These are phyloP conservation scores for Kryptolebias marmoratus DNA, from an alignment of 2,113 vertebrate species.

Conservation along the genomic window DNA sequence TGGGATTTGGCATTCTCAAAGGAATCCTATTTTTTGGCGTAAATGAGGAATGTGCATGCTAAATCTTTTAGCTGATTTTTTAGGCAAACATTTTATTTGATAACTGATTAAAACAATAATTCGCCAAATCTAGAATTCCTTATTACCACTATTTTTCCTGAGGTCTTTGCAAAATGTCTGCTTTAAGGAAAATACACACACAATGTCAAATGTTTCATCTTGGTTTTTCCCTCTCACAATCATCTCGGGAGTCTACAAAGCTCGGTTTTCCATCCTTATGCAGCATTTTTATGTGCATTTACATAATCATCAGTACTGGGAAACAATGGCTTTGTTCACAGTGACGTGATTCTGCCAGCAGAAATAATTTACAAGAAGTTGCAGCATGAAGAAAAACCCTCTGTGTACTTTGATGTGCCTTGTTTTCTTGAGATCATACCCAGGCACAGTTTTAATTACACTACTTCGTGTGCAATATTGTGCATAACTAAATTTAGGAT, in stretches of 20 bases:
- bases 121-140: no score
- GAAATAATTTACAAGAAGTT: conserved; percentile 7
- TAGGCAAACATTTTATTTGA: no score
- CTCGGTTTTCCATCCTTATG: not conserved
- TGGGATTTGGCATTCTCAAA: no score
- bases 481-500: not conserved
- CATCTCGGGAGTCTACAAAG: not conserved
- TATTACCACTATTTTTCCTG: no score
- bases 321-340: conserved; percentile 22
- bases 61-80: no score
- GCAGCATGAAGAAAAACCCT: conserved; percentile 8
- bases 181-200: not conserved
- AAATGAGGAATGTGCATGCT: no score
- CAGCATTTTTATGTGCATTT: conserved; percentile 25
- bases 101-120: no score
- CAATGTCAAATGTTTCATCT: not conserved
- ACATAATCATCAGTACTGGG: conserved; percentile 27
- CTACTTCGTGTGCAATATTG: not conserved
- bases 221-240: not conserved
- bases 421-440: conserved; percentile 10
- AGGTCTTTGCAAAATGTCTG: no score
- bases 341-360: conserved; percentile 16
- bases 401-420: conserved; percentile 7
- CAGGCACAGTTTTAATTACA: not conserved
- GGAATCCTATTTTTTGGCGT: no score